Base-by-base conservation (phyloP, 2,888 invertebrate genomes). In the Brenthis ino region DNA sequence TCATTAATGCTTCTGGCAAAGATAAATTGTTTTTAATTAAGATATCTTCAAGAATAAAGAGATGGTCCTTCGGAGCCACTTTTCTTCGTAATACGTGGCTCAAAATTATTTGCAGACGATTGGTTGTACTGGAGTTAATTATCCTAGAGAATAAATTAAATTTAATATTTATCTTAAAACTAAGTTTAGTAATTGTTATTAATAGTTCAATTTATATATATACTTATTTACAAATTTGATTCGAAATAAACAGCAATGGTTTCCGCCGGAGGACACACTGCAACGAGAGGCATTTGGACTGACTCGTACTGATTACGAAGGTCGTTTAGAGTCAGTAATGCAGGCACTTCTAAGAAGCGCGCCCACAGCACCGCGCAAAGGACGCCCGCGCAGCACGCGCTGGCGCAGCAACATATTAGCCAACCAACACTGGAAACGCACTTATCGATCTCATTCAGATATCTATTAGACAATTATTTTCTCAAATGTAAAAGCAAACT, bases 311-410 rank as follows among this genome's bases (percentile, higher is more conserved):
- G 66, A 0, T 69, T 56, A 11, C 71, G 72, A 8, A 73, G 12
- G 67, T 84, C 84, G 14, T 72, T 75, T 6, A 86, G 76, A 48
- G 82, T 79, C 13, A 92, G 77, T 69, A 92, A 69, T 5, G 88
- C 87, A 0, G 92, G 91, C 51, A 86, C 77, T 57, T 87, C 78
- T 56, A 81, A 73, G 79, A 89, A 91, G 11, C 91, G 84, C 53
- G 80, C 80, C 91, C 91, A 91, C 69, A 93, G 78, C 68, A 87
- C 89, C 0, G 81, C 80, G 79, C 87, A 89, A 16, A 91, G 82
- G 66, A 84, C 68, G 12, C 85, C 89, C 0, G 90, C 89, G 72
- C 89, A 89, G 65, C 82, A 82, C 1, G 89, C 85, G 75, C 89
- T 88, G 0, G 84, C 83, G 48, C 76, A 76, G 68, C 86, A 88